phyloP scores from a whole-genome alignment of 2,888 invertebrate species.

The Drosophila lutescens region DNA sequence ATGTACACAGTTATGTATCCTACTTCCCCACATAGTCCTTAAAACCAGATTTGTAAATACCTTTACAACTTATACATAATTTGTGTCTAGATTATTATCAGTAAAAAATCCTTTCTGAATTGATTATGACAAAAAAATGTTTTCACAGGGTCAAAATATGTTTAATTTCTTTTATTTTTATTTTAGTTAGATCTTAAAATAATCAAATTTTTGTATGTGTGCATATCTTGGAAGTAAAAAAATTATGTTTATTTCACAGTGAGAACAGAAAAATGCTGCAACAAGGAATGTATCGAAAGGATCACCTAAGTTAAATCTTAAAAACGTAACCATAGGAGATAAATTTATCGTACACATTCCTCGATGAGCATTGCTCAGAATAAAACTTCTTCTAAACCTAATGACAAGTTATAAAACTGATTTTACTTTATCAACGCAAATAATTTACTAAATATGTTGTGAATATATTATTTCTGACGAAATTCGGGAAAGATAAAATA shows the following conservation, averaged over 20 bases:
- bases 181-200: constrained; percentile 2
- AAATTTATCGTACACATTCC: background rate
- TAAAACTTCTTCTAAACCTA: constrained; percentile 1
- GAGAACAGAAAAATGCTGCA: constrained; percentile 7
- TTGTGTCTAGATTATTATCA: constrained; percentile 1
- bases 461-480: background rate
- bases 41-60: constrained; percentile 7
- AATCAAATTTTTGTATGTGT: background rate
- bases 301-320: background rate
- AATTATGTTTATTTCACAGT: background rate
- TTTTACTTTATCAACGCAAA: background rate
- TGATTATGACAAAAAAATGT: constrained; percentile 13
- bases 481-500: background rate
- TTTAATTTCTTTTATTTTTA: background rate
- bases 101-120: constrained; percentile 6
- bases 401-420: constrained; percentile 7
- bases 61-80: constrained; percentile 1
- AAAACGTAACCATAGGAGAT: background rate
- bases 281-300: constrained; percentile 3
- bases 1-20: constrained; percentile 20
- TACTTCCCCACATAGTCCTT: constrained; percentile 2
- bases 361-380: constrained; percentile 7
- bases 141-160: constrained; percentile 34
- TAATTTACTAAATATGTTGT: background rate
- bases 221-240: background rate